These are phyloP conservation scores for Colletes latitarsis DNA, from an alignment of 1,140 invertebrate species.

Conservation along the genomic window DNA sequence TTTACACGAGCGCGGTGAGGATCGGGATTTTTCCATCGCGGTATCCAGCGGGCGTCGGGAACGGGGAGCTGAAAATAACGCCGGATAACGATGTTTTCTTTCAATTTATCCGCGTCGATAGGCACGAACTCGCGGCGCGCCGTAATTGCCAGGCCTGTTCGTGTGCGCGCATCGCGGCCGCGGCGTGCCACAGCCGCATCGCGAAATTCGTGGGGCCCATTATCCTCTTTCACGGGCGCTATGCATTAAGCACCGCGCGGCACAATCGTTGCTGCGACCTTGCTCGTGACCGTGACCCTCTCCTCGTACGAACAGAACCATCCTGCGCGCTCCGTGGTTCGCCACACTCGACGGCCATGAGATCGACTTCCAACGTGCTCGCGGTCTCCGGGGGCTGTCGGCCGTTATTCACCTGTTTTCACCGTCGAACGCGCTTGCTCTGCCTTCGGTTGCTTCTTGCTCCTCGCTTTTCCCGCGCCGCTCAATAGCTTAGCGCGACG, in stretches of 20 bases:
- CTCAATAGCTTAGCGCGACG: constrained; percentile 11
- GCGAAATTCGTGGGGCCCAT: constrained; percentile 70
- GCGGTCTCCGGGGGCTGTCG: constrained; percentile 69
- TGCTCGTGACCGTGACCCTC: constrained; percentile 74
- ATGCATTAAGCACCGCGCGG: constrained; percentile 68
- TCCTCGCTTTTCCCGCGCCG: constrained; percentile 34
- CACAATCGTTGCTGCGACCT: constrained; percentile 74
- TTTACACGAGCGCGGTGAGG: not conserved
- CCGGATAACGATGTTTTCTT: constrained; percentile 62
- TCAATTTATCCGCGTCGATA: constrained; percentile 58
- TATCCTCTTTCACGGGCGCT: constrained; percentile 64
- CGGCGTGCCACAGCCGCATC: not conserved
- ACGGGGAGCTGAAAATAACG: constrained; percentile 50
- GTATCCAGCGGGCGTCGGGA: constrained; percentile 9
- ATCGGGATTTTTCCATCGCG: constrained; percentile 3
- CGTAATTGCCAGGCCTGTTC: constrained; percentile 45
- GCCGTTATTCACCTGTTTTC: constrained; percentile 76
- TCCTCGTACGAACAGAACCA: constrained; percentile 56
- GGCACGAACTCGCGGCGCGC: constrained; percentile 22
- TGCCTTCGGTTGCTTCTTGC: constrained; percentile 49
- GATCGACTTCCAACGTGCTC: constrained; percentile 62
- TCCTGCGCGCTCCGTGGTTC: constrained; percentile 65
- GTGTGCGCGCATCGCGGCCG: too few relatives aligned
- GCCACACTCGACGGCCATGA: constrained; percentile 73
- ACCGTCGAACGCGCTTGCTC: constrained; percentile 66